Evolutionary conservation across 2,113 vertebrate species (phyloP).

Genomic region (Delphinapterus leucas): DNA sequence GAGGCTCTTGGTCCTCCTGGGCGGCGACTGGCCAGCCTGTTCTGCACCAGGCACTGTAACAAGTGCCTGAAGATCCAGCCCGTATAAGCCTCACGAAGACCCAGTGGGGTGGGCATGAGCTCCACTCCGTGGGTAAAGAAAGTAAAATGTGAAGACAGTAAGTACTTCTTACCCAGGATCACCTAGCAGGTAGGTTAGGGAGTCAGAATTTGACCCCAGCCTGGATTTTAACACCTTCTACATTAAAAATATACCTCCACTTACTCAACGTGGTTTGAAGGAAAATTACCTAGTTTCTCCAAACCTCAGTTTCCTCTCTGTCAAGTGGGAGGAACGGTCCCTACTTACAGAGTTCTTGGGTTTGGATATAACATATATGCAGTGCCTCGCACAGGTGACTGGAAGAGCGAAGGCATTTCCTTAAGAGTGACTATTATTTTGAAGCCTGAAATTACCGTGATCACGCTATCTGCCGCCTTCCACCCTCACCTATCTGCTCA

Average conservation of each 20-base stretch:
- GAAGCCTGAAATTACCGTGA: neutral
- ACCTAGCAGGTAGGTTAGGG: neutral
- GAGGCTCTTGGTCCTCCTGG: neutral
- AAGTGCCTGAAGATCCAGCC: neutral
- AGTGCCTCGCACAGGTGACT: neutral
- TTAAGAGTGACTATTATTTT: neutral
- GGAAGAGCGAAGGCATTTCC: neutral
- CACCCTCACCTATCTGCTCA: neutral
- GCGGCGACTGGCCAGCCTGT: fast-evolving
- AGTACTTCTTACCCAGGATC: neutral
- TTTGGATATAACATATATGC: neutral
- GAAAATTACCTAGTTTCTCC: neutral
- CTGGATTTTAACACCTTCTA: neutral
- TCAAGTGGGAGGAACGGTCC: neutral
- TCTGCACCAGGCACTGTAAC: fast-evolving
- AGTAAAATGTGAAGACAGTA: neutral
- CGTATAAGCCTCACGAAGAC: neutral
- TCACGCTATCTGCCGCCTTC: neutral
- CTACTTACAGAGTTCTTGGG: neutral
- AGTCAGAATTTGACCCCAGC: neutral
- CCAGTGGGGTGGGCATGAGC: neutral
- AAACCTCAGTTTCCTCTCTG: neutral
- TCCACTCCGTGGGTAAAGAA: neutral
- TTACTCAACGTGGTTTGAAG: neutral
- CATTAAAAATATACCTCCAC: neutral